A percentile compares a stretch with the other conserved stretches of the same genome.
phyloP scores from a whole-genome alignment of 1,140 invertebrate genomes.

The Dendroctonus ponderosae region DNA sequence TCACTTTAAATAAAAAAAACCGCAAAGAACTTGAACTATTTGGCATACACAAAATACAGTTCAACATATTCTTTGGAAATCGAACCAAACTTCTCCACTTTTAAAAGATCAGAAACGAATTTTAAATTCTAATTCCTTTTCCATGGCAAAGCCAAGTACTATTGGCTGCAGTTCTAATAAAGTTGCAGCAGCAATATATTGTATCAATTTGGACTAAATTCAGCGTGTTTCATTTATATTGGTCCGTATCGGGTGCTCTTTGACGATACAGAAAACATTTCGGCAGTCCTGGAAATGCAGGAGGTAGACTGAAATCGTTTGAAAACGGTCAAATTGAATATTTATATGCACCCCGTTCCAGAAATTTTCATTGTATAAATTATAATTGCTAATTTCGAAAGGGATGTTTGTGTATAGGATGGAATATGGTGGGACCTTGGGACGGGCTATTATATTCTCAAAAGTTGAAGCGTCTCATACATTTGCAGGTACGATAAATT shows the following conservation, averaged over 20 bases:
- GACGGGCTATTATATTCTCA: too few relatives aligned
- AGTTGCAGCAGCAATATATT: conserved; percentile 2
- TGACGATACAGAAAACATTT: neutral
- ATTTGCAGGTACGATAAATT: too few relatives aligned
- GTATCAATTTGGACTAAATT: neutral
- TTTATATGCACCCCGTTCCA: neutral
- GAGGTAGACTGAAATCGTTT: conserved; percentile 1
- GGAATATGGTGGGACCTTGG: too few relatives aligned
- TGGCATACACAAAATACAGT: too few relatives aligned
- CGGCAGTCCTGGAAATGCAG: neutral
- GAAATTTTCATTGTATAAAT: too few relatives aligned
- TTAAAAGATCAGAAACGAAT: neutral
- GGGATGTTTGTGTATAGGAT: too few relatives aligned
- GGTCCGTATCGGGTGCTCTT: conserved; percentile 1
- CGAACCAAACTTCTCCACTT: neutral
- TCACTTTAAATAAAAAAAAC: too few relatives aligned
- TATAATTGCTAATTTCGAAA: too few relatives aligned
- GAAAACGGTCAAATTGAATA: conserved; percentile 1
- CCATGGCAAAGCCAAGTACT: neutral
- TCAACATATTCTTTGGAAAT: too few relatives aligned
- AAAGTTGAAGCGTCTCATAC: too few relatives aligned
- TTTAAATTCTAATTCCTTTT: conserved; percentile 1
- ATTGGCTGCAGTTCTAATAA: conserved; percentile 2
- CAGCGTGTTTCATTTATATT: conserved; percentile 2
- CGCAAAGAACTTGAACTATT: too few relatives aligned